Percentiles rank a stretch among this genome's conserved stretches.
Conservation (phyloP, 2,113 vertebrate genomes). For the Lota lota region DNA sequence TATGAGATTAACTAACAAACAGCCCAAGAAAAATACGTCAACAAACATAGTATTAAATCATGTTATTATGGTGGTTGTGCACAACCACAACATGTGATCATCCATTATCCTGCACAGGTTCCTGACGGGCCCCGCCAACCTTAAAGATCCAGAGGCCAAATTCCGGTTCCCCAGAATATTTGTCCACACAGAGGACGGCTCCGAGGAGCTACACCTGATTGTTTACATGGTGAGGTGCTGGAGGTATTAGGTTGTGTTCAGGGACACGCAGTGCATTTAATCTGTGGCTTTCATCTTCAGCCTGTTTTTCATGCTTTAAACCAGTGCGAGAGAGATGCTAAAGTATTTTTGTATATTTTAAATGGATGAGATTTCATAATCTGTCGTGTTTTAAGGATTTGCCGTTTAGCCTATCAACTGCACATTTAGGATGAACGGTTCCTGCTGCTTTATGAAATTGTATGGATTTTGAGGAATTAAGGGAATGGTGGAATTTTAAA, state of each 20-base stretch:
- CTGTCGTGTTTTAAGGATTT: constrained; percentile 31
- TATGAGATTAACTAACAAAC: too few species aligned
- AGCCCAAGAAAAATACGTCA: too few species aligned
- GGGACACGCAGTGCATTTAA: constrained; percentile 3
- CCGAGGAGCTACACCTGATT: constrained; percentile 93
- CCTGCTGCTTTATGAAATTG: constrained; percentile 20
- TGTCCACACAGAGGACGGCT: constrained; percentile 85
- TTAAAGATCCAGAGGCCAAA: constrained; percentile 94
- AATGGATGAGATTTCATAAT: constrained; percentile 40
- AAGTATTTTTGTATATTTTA: constrained; percentile 10
- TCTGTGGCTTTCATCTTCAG: not conserved
- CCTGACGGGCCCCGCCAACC: constrained; percentile 91
- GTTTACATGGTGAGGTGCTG: constrained; percentile 89
- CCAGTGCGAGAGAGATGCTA: not conserved
- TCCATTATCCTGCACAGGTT: constrained; percentile 73
- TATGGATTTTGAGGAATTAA: constrained; percentile 50
- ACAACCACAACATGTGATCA: too few species aligned
- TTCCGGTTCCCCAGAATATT: constrained; percentile 96
- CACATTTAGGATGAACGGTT: constrained; percentile 29
- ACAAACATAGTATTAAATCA: too few species aligned
- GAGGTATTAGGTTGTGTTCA: too few species aligned
- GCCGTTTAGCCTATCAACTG: constrained; percentile 13
- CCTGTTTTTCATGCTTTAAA: constrained; percentile 17
- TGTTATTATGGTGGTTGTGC: too few species aligned
- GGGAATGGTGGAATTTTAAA: constrained; percentile 35